Percentiles rank a stretch among this genome's conserved stretches.
Evolutionary conservation across 2,113 vertebrate genomes (phyloP).

Genomic region (Megatriorchis doriae): DNA sequence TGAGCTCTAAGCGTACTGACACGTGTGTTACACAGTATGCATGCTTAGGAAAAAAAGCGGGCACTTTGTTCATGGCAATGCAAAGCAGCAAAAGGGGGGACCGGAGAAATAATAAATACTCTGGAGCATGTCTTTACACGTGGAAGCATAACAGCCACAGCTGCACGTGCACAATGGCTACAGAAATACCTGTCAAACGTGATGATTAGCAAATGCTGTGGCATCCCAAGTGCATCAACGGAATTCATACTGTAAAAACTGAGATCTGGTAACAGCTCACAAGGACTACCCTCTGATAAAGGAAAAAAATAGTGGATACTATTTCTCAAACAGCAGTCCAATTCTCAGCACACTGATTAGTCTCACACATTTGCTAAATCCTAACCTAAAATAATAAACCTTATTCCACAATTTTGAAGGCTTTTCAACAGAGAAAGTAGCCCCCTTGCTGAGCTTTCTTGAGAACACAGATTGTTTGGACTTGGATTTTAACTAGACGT

Average conservation of each 20-base stretch:
- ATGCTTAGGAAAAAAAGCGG: neutral
- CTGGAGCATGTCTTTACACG: fast-evolving
- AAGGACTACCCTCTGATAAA: fast-evolving
- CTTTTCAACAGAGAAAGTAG: neutral
- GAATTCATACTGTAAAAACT: neutral
- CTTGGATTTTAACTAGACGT: neutral
- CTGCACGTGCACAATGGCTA: neutral
- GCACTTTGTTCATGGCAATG: fast-evolving
- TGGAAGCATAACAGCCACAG: neutral
- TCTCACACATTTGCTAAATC: neutral
- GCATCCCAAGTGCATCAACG: neutral
- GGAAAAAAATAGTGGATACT: neutral
- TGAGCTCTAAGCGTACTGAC: fast-evolving
- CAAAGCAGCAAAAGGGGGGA: neutral
- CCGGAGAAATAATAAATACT: neutral
- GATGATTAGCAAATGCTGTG: neutral
- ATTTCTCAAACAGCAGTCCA: neutral
- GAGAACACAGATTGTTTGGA: neutral
- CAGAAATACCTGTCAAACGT: neutral
- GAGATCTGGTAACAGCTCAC: neutral
- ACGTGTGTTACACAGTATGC: neutral
- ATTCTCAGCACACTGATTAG: neutral
- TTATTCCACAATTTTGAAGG: neutral
- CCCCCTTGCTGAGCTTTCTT: neutral
- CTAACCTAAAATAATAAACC: neutral